Evolutionary conservation across 2,888 invertebrate genomes (phyloP).

Genomic region (Onthophagus sagittarius): DNA sequence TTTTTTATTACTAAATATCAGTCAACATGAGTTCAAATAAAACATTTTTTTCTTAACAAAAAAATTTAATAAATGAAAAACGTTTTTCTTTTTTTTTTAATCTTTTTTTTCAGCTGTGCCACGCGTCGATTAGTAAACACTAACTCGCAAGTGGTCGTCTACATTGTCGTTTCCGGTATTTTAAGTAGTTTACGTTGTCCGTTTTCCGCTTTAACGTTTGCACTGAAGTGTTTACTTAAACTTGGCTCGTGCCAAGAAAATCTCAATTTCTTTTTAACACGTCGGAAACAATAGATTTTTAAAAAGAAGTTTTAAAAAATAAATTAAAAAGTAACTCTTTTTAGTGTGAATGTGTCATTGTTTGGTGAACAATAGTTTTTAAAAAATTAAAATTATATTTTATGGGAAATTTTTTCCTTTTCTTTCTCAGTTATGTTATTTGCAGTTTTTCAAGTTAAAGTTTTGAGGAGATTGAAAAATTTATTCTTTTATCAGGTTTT

Average conservation of each 20-base stretch:
- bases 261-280: background rate
- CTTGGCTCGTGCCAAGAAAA: background rate
- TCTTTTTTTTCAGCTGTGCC: background rate
- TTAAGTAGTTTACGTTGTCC: background rate
- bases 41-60: background rate
- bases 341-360: background rate
- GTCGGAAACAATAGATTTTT: background rate
- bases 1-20: background rate
- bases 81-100: background rate
- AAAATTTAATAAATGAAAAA: background rate
- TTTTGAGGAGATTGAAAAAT: too few species aligned
- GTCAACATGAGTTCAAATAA: background rate
- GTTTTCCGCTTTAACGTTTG: background rate
- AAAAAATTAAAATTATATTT: background rate
- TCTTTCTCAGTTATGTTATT: constrained; percentile 15
- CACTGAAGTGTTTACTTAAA: background rate
- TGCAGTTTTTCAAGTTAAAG: background rate
- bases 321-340: background rate
- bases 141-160: background rate
- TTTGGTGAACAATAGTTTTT: too few species aligned
- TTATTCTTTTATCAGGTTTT: too few species aligned
- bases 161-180: background rate
- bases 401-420: constrained; percentile 9
- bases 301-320: background rate
- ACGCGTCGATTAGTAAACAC: background rate